phyloP scores from a whole-genome alignment of 2,888 invertebrate genomes.

The Mythimna ferrago region DNA sequence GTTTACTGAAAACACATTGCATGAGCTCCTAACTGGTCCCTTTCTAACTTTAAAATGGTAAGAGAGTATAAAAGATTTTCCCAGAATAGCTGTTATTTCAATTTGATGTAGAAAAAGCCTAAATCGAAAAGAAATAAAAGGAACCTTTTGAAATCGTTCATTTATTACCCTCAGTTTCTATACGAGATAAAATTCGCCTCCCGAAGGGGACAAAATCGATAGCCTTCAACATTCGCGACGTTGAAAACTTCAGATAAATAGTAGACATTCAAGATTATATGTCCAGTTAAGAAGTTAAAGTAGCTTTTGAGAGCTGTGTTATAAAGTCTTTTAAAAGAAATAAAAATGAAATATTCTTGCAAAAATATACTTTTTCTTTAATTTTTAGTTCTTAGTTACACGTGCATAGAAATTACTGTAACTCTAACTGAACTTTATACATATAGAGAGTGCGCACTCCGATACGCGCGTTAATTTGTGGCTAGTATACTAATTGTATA shows the following conservation, averaged over 20 bases:
- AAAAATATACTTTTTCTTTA: neutral
- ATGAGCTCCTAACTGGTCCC: neutral
- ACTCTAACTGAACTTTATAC: too few relatives aligned
- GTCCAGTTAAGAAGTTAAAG: conserved; percentile 18
- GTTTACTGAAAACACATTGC: neutral
- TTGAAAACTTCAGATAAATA: conserved; percentile 51
- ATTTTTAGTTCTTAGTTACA: neutral
- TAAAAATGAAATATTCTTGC: neutral
- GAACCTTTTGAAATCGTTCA: conserved; percentile 46
- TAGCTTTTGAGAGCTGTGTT: neutral
- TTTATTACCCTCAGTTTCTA: conserved; percentile 59
- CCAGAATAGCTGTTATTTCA: conserved; percentile 36
- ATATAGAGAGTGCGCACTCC: neutral
- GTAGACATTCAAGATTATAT: conserved; percentile 40
- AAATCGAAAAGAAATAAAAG: conserved; percentile 56
- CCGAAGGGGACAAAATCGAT: conserved; percentile 58
- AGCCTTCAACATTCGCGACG: conserved; percentile 50
- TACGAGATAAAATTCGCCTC: conserved; percentile 58
- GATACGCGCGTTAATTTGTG: neutral
- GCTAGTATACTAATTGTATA: neutral
- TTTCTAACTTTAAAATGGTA: conserved; percentile 22
- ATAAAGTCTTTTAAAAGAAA: neutral
- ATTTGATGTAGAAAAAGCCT: conserved; percentile 49
- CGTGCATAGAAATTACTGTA: neutral
- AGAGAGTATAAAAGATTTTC: conserved; percentile 25